Evolutionary conservation across 2,888 invertebrate species (phyloP), one percentile per base, ranked within the genome.

Genomic region (Brachynemurus nebulosus): DNA sequence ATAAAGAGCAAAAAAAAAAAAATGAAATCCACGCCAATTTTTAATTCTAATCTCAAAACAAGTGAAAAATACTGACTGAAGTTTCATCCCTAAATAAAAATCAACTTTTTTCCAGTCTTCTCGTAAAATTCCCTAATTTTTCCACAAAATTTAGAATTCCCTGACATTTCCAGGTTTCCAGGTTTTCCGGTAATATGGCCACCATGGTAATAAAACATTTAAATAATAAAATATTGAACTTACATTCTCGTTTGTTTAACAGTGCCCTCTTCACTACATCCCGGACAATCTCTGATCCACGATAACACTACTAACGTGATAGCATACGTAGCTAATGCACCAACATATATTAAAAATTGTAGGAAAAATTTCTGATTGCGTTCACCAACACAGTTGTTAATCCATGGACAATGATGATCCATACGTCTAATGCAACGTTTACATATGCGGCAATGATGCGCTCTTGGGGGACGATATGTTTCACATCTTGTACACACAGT

Each of bases 381-480:
- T 65, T 91, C 90, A 36, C 90, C 91, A 4, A 91, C 88, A 63
- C 91, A 91, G 63, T 92, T 92, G 62, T 92, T 92, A 39, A 91
- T 89, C 86, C 86, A 88, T 4, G 86, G 84, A 65, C 85, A 86
- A 62, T 90, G 89, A 63, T 91, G 89, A 59, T 86, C 85, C 84
- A 85, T 84, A 57, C 79, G 69, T 49, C 77, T 66, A 47, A 90
- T 79, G 59, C 89, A 89, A 49, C 86, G 69, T 55, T 83, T 80
- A 59, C 89, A 91, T 51, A 89, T 83, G 53, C 86, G 75, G 64
- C 90, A 91, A 61, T 91, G 89, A 63, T 89, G 88, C 6, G 89
- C 88, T 51, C 86, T 65, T 1, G 88, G 88, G 7, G 89, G 89
- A 40, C 84, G 67, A 62, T 85, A 78, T 40, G 86, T 80, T 67